Conservation (phyloP, 2,888 invertebrate genomes). For the Agrotis puta region DNA sequence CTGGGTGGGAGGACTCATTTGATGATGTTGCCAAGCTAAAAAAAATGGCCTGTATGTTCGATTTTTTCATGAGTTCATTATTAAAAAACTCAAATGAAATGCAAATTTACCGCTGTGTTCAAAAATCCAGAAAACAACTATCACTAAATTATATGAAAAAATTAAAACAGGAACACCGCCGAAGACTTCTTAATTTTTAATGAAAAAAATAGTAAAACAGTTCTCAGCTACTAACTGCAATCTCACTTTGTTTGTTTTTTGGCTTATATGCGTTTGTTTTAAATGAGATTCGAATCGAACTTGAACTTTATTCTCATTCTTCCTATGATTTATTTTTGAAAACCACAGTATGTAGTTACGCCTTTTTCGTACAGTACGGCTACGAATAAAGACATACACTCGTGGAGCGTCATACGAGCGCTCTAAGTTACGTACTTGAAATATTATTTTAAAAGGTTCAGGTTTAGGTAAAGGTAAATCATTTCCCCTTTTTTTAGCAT, state of each 20-base stretch:
- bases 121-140: no score
- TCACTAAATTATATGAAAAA: no score
- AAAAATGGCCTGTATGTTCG: no score
- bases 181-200: no score
- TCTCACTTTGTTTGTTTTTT: constrained; percentile 5
- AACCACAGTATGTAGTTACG: background rate
- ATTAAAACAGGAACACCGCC: no score
- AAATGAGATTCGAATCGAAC: background rate
- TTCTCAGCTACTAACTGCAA: constrained; percentile 8
- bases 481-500: no score
- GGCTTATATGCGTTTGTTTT: background rate
- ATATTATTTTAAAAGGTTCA: background rate
- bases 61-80: no score
- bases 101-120: no score
- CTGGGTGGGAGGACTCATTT: no score
- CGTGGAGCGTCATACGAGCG: constrained; percentile 1
- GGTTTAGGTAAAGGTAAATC: no score
- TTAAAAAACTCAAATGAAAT: no score
- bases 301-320: constrained; percentile 8
- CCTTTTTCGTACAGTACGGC: background rate
- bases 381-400: constrained; percentile 16
- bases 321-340: background rate
- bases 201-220: background rate
- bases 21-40: no score
- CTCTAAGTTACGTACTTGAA: background rate